phyloP scores from a whole-genome alignment of 1,140 invertebrate genomes.

The Atta colombica region DNA sequence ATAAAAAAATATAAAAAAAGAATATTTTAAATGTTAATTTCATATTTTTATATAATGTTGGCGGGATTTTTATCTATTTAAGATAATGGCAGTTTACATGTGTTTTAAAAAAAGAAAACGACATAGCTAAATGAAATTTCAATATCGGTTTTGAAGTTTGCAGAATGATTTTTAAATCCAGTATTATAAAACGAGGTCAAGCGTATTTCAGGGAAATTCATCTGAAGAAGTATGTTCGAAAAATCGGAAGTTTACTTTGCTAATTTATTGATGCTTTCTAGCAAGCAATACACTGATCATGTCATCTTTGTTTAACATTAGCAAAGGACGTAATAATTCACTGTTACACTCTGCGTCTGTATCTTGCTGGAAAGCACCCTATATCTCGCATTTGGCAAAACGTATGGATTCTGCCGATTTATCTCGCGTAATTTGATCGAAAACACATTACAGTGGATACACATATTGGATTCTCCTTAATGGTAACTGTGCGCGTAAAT shows the following conservation, averaged over 20 bases:
- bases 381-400: not conserved
- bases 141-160: not conserved
- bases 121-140: not conserved
- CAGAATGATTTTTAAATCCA: not conserved
- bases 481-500: slow-evolving; percentile 31
- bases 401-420: slow-evolving; percentile 33
- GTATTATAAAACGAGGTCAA: not conserved
- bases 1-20: not conserved
- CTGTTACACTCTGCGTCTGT: too few relatives aligned
- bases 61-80: not conserved
- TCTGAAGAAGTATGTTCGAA: not conserved
- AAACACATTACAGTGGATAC: slow-evolving; percentile 41
- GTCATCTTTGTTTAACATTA: too few relatives aligned
- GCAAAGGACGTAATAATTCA: too few relatives aligned
- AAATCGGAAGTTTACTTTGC: slow-evolving; percentile 45
- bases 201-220: not conserved
- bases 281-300: too few relatives aligned
- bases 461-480: slow-evolving; percentile 38
- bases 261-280: too few relatives aligned
- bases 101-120: not conserved
- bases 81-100: not conserved
- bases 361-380: not conserved
- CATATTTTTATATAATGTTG: not conserved
- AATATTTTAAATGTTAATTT: not conserved
- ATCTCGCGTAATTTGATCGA: slow-evolving; percentile 64